Evolutionary conservation across 2,888 invertebrate species (phyloP), one percentile per base, ranked within the genome.

Genomic region (Epistrophella euchroma): DNA sequence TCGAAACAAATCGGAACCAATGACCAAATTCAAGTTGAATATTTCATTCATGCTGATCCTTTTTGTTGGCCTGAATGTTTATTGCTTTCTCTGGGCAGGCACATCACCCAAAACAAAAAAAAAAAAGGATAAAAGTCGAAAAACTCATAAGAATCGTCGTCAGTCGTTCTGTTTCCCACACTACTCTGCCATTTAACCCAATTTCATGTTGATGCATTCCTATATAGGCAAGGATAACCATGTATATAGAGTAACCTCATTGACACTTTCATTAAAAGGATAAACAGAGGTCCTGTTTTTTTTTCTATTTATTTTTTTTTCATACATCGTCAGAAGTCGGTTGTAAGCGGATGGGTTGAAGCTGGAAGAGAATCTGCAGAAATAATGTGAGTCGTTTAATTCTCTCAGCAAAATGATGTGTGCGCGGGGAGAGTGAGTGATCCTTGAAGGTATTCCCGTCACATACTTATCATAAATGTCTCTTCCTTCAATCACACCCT

Each of bases 391-490:
- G 81, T 81, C 85, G 35, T 85, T 85, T 85, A 81, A 85, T 73
- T 85, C 81, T 60, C 76, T 81, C 64, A 60, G 40, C 79, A 68
- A 56, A 84, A 84, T 74, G 83, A 84, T 74, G 9, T 68, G 66
- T 68, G 47, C 17, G 50, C 37, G 10, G 10, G 0, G 28, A 1
- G n/a, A 32, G 10, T 32, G 64, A 74, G 70, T 84, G 79, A 85
- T 76, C 81, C 85, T 72, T 28, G 45, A 55, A 52, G 19, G 68
- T 79, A 85, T 85, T 85, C 81, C 19, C 50, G 76, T 85, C 85
- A 85, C 85, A 85, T 81, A 76, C 68, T 58, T 68, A 77, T 81
- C 85, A 85, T 85, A 80, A 85, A 80, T 85, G 84, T 76, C 76
- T 72, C 62, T 62, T 80, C 22, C 80, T 85, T 85, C 84, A 85